Evolutionary conservation across 2,797 vertebrate genomes (phyloP).

Genomic region (Odontamblyopus lacepedii): DNA sequence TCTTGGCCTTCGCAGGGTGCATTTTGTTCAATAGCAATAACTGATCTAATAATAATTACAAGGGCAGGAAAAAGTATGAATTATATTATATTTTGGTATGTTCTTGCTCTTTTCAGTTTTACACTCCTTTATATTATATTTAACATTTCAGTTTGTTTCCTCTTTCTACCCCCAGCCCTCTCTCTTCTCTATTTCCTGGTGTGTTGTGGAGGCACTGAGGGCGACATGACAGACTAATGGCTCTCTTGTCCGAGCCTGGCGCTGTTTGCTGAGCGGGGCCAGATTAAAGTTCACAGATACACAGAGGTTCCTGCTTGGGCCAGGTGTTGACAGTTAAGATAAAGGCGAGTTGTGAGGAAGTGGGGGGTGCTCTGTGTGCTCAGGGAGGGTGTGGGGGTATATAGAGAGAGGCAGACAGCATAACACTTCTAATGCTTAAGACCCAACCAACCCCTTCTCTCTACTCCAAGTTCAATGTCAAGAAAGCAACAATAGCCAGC

Average conservation of each 20-base stretch:
- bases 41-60: too few relatives aligned
- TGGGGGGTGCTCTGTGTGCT: conserved; percentile 44
- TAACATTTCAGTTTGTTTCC: conserved; percentile 14
- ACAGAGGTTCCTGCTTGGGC: conserved; percentile 74
- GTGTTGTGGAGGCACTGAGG: conserved; percentile 50
- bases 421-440: conserved; percentile 47
- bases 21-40: too few relatives aligned
- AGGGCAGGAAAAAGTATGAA: not conserved
- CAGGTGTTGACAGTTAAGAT: conserved; percentile 84
- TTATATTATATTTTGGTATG: not conserved
- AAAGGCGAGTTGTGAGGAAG: conserved; percentile 68
- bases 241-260: conserved; percentile 68
- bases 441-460: conserved; percentile 35
- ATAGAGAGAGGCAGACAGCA: conserved; percentile 36
- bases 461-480: conserved; percentile 79
- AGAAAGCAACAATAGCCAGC: conserved; percentile 69
- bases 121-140: not conserved
- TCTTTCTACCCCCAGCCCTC: conserved; percentile 24
- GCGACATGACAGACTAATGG: conserved; percentile 61
- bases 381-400: conserved; percentile 47
- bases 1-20: too few relatives aligned
- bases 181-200: conserved; percentile 40
- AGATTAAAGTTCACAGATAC: conserved; percentile 81
- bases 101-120: not conserved
- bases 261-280: conserved; percentile 76